Evolutionary conservation across 2,113 vertebrate genomes (phyloP), one percentile per base, ranked within the genome.

Genomic region (Stictonetta naevosa): DNA sequence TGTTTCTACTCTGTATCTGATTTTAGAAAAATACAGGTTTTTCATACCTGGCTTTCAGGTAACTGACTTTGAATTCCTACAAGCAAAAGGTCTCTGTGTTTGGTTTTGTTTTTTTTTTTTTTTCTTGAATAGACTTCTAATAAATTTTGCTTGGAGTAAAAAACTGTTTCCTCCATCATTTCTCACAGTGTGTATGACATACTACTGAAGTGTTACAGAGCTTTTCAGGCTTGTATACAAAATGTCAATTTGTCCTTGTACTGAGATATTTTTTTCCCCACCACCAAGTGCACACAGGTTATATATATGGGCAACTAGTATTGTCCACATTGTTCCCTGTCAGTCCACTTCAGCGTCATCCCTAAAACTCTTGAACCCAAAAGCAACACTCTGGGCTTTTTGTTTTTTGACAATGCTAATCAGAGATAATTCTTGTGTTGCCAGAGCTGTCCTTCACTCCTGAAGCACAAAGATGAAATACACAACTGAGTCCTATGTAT

Each of bases 91-190:
- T 98, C 97, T 97, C 97, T 98, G 97, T 98, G 97, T 94, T 97
- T 97, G 46, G 97, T 97, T 97, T 97, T 97, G 97, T 38, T n/a
- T 97, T 98, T 97, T 96, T 97, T 97, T 97, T 38, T n/a, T 97
- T 98, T 97, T 96, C 98, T 98, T 98, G 96, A 97, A 98, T 98
- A 99, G 98, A 98, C 97, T 98, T 97, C 97, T 98, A 99, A 99
- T 99, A 99, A 99, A 99, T 98, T 98, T 98, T 98, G 98, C 98
- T 98, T 99, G 98, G 96, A 98, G 89, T 98, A 98, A 92, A 95
- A 74, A 66, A 92, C 63, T 66, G 93, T 93, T 96, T 95, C 59
- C 87, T 40, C 83, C 59, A 44, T 93, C 18, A 91, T 97, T 96
- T 93, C 72, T 89, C 48, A 64, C 67, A 80, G 42, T 42, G 76